A percentile compares a stretch with the other conserved stretches of the same genome.
Evolutionary conservation across 1,140 invertebrate genomes (phyloP).

Genomic region (Rhizoglyphus robini): DNA sequence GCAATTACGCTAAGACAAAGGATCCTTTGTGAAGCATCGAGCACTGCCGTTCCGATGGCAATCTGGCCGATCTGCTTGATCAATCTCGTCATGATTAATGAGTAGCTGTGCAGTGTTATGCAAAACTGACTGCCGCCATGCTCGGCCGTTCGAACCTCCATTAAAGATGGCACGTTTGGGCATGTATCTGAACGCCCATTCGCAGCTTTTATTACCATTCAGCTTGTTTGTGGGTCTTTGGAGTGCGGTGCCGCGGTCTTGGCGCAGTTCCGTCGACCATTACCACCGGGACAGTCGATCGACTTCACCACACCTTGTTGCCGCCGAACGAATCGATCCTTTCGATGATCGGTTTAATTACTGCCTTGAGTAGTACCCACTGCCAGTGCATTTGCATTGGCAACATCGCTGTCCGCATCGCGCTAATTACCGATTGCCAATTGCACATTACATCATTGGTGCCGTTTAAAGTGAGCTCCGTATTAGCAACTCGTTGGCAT

Average conservation of each 20-base stretch:
- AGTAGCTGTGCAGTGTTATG: not conserved
- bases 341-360: constrained; percentile 11
- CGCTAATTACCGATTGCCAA: not conserved
- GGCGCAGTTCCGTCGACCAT: not conserved
- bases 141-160: not conserved
- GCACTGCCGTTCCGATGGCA: not conserved
- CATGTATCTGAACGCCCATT: constrained; percentile 9
- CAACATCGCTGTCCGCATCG: not conserved
- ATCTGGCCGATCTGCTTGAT: constrained; percentile 22
- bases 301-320: not conserved
- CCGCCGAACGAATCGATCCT: constrained; percentile 3
- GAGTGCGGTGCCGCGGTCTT: not conserved
- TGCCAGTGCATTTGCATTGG: not conserved
- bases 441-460: too few relatives aligned
- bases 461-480: too few relatives aligned
- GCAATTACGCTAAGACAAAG: constrained; percentile 6
- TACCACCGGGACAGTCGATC: not conserved
- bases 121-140: not conserved
- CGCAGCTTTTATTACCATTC: constrained; percentile 13
- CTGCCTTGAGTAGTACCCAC: constrained; percentile 1
- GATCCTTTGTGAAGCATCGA: not conserved
- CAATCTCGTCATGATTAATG: constrained; percentile 17
- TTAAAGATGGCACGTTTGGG: constrained; percentile 9
- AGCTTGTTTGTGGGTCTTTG: constrained; percentile 1
- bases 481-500: too few relatives aligned